A percentile compares a stretch with the other conserved stretches of the same genome.
phyloP scores from a whole-genome alignment of 2,113 vertebrate species.

The Aleadryas rufinucha region DNA sequence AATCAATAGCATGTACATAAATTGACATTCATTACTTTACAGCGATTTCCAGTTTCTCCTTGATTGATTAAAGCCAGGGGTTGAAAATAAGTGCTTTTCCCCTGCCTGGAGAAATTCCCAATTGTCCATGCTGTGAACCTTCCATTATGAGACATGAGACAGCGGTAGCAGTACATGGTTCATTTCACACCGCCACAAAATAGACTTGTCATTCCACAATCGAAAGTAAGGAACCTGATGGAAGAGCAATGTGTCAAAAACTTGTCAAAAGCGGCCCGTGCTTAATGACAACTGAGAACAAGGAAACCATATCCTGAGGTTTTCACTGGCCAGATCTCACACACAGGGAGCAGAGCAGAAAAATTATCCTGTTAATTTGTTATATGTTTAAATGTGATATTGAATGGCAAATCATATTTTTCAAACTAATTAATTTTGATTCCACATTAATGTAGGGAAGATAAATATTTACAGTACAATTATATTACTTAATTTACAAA shows the following conservation, averaged over 20 bases:
- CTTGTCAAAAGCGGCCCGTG: conserved; percentile 41
- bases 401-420: conserved; percentile 32
- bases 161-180: conserved; percentile 52
- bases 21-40: conserved; percentile 64
- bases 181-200: conserved; percentile 68
- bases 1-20: conserved; percentile 62
- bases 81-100: conserved; percentile 69
- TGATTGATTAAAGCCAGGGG: conserved; percentile 70
- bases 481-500: conserved; percentile 43
- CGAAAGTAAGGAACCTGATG: conserved; percentile 61
- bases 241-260: conserved; percentile 66
- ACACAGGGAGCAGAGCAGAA: background rate
- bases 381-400: conserved; percentile 13
- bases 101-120: conserved; percentile 65
- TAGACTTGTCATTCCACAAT: conserved; percentile 67
- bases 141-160: conserved; percentile 69
- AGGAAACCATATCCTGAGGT: conserved; percentile 1
- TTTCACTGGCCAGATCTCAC: background rate
- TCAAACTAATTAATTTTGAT: conserved; percentile 49
- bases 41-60: conserved; percentile 59
- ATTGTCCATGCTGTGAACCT: conserved; percentile 68
- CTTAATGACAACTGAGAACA: conserved; percentile 43
- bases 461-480: conserved; percentile 59
- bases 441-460: conserved; percentile 37
- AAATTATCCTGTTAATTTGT: conserved; percentile 34